Percentiles rank a stretch among this genome's conserved stretches.
Evolutionary conservation across 2,888 invertebrate genomes (phyloP).

Genomic region (Tetheella fluctuosa): DNA sequence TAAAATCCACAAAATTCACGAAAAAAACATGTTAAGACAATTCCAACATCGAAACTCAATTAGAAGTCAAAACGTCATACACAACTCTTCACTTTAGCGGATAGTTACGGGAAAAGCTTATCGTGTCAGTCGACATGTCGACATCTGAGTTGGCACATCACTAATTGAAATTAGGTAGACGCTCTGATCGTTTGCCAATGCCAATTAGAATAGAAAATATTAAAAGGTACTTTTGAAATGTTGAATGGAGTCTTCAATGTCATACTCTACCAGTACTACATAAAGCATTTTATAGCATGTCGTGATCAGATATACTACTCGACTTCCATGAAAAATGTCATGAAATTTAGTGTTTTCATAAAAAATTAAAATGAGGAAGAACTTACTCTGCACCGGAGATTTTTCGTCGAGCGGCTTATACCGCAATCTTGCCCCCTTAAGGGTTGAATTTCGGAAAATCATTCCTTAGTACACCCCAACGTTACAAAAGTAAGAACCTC

Average conservation of each 20-base stretch:
- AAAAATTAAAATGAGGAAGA: too few species aligned
- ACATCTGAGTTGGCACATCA: slow-evolving; percentile 46
- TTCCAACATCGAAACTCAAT: slow-evolving; percentile 40
- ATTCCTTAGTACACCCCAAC: too few species aligned
- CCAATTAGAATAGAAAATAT: slow-evolving; percentile 45
- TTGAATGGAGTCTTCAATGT: not conserved
- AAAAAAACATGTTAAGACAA: slow-evolving; percentile 20
- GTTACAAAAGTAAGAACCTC: too few species aligned
- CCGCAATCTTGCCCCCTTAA: too few species aligned
- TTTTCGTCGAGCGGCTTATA: too few species aligned
- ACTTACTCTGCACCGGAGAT: too few species aligned
- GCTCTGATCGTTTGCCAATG: slow-evolving; percentile 35
- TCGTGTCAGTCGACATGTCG: slow-evolving; percentile 35
- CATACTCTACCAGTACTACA: too few species aligned
- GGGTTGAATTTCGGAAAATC: too few species aligned
- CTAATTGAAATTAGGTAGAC: slow-evolving; percentile 55
- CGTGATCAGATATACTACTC: not conserved
- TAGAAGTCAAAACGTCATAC: slow-evolving; percentile 34
- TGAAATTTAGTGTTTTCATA: not conserved
- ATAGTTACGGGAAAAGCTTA: slow-evolving; percentile 33
- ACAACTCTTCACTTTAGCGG: slow-evolving; percentile 36
- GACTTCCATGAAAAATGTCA: not conserved
- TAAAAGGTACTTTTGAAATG: not conserved
- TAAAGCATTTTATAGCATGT: not conserved
- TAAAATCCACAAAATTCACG: not conserved